Percentiles rank a stretch among this genome's conserved stretches.
These are phyloP conservation scores for Leptodactylus fuscus DNA, from an alignment of 2,113 vertebrate genomes.

Conservation along the genomic window DNA sequence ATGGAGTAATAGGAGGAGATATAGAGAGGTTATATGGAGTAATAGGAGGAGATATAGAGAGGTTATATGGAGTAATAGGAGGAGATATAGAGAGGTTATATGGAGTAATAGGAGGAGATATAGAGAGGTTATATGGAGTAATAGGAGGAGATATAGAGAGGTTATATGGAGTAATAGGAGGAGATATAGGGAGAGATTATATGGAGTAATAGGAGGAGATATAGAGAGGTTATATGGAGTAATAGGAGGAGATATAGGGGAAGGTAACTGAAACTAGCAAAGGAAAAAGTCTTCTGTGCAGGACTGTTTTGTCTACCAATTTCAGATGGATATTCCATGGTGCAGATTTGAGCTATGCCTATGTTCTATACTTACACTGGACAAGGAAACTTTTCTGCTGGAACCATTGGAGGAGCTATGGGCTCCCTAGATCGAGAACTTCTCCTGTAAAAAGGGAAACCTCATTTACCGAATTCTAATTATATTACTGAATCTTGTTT, in stretches of 20 bases:
- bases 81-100: constrained; percentile 2
- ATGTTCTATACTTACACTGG: constrained; percentile 13
- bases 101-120: constrained; percentile 12
- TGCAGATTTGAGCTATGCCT: too few species aligned
- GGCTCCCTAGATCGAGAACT: constrained; percentile 24
- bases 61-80: constrained; percentile 8
- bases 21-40: neutral
- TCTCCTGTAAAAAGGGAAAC: neutral
- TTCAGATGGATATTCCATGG: too few species aligned
- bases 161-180: constrained; percentile 10
- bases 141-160: neutral
- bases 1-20: neutral
- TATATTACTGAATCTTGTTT: neutral
- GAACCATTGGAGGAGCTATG: constrained; percentile 2
- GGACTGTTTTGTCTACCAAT: too few species aligned
- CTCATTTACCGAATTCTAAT: neutral
- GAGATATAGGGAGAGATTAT: neutral
- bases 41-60: neutral
- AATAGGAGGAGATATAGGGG: neutral
- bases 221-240: neutral
- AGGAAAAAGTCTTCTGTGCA: too few species aligned
- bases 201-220: constrained; percentile 7
- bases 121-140: neutral
- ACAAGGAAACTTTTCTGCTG: neutral
- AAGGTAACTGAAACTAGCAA: too few species aligned